Evolutionary conservation across 2,888 invertebrate species (phyloP).

Genomic region (Diplolepis rosae): DNA sequence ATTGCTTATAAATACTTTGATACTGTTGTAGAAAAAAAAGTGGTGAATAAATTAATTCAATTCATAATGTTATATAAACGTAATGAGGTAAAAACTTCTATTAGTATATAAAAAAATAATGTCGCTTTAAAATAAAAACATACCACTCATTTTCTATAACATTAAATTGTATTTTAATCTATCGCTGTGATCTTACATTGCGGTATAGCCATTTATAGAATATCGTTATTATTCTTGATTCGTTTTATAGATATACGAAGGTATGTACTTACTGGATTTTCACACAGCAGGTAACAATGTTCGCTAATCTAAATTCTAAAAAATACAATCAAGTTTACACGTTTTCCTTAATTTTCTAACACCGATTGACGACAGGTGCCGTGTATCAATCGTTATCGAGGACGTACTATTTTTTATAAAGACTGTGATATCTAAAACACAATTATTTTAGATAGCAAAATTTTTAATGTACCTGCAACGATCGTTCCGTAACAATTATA

Average conservation of each 20-base stretch:
- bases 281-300: constrained; percentile 66
- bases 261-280: constrained; percentile 51
- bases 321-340: constrained; percentile 66
- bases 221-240: constrained; percentile 58
- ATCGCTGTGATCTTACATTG: constrained; percentile 70
- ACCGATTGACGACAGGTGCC: constrained; percentile 14
- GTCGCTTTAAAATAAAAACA: not conserved
- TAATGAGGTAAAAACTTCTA: too few species aligned
- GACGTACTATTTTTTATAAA: constrained; percentile 30
- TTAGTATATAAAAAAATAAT: too few species aligned
- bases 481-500: not conserved
- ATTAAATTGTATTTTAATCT: constrained; percentile 67
- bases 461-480: constrained; percentile 1
- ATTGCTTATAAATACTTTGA: too few species aligned
- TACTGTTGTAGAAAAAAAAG: too few species aligned
- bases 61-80: too few species aligned
- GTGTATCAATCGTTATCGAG: constrained; percentile 21
- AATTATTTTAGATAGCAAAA: not conserved
- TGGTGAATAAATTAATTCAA: too few species aligned
- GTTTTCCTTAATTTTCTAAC: constrained; percentile 36
- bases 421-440: constrained; percentile 48
- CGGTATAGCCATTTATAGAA: constrained; percentile 70
- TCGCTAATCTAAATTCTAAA: constrained; percentile 62
- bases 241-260: constrained; percentile 59
- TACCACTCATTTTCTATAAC: constrained; percentile 45